These are phyloP conservation scores for Acanthiza pusilla DNA, from an alignment of 2,797 vertebrate genomes.

Conservation along the genomic window DNA sequence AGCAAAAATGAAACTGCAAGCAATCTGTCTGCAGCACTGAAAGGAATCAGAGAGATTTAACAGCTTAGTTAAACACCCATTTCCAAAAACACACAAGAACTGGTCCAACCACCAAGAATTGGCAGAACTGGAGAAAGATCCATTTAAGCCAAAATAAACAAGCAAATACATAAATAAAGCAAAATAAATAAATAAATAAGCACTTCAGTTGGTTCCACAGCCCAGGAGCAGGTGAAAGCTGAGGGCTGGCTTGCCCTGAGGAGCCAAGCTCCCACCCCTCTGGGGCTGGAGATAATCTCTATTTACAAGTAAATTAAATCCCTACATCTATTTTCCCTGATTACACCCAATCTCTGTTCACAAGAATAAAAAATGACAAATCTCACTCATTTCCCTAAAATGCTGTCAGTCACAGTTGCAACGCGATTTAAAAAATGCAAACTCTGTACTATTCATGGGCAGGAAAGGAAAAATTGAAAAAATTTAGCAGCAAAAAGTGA, in stretches of 20 bases:
- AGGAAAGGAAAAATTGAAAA: neutral
- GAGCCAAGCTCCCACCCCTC: neutral
- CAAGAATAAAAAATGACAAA: neutral
- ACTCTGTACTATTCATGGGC: neutral
- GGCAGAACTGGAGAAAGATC: neutral
- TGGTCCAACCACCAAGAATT: neutral
- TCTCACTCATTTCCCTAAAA: neutral
- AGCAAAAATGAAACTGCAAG: neutral
- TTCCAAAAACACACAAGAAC: neutral
- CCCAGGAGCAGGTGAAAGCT: neutral
- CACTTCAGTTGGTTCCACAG: neutral
- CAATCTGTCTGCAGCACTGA: fast-evolving
- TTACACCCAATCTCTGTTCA: neutral
- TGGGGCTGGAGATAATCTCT: neutral
- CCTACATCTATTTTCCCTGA: neutral
- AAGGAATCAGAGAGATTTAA: neutral
- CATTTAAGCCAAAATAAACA: neutral
- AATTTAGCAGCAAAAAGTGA: neutral
- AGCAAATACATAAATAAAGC: neutral
- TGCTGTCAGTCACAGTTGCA: neutral
- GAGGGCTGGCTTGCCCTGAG: fast-evolving
- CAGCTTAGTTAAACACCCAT: neutral
- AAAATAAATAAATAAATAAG: neutral
- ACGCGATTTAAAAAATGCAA: fast-evolving
- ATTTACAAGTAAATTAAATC: neutral